Base-by-base conservation (phyloP, 2,888 invertebrate species). In the Mechanitis messenoides region DNA sequence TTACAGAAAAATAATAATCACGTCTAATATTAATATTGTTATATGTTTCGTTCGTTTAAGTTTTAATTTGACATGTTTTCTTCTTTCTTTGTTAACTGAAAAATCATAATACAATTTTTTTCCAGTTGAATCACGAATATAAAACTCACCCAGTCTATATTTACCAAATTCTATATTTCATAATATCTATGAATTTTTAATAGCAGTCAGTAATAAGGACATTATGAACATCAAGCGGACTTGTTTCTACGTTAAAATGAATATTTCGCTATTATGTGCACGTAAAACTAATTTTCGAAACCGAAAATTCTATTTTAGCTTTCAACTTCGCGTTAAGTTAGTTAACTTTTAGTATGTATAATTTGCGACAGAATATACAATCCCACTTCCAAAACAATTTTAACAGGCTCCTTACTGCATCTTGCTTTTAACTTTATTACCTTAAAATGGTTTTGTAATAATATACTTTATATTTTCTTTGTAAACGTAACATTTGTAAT, bases 151-250 rank as follows among this genome's bases (percentile, higher is more conserved):
- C n/a, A 11, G 12, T 45, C 59, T 38, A 31, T 35, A n/a, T 47
- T 60, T 59, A 45, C 6, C 31, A 9, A 54, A 31, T 11, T 50
- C 45, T 31, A 47, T 11, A 35, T 58, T 55, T 28, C 53, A 55
- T 33, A 42, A 63, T 55, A 55, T 53, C 35, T 46, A 63, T 60
- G 46, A 63, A 58, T 58, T 60, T 60, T 63, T 55, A 63, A 60
- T 60, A 45, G n/a, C 20, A 53, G 38, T 58, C 38, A 35, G 55
- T 63, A 58, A 63, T 60, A 58, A 58, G 55, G 53, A 58, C 53
- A 58, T 63, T 58, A 61, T 12, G 58, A 55, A 56, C 53, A 59
- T 59, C 33, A 38, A 53, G 20, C 50, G 45, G 31, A 45, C 50
- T 57, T 57, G 60, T 57, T 42, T 42, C 53, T 35, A 31, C 33